Conservation (phyloP, 2,113 vertebrate genomes). For the Leucopternis melanops region DNA sequence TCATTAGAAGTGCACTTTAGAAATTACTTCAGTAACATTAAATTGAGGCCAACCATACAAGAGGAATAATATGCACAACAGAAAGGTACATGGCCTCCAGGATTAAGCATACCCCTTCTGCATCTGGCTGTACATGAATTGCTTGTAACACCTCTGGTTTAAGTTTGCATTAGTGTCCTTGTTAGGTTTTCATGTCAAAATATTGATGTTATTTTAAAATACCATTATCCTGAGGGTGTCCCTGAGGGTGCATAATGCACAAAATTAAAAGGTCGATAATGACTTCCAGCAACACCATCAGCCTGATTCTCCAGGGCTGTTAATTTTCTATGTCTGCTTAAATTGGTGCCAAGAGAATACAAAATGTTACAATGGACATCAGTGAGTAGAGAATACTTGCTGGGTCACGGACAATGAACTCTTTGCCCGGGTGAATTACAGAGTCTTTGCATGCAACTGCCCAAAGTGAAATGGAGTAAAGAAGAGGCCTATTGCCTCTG, state of each 20-base stretch:
- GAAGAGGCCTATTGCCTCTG: background rate
- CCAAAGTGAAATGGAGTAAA: background rate
- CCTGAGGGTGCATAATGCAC: background rate
- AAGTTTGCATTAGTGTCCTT: background rate
- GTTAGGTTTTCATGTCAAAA: background rate
- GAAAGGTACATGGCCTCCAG: background rate
- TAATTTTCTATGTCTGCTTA: background rate
- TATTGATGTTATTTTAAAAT: background rate
- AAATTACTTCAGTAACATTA: background rate
- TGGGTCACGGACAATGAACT: background rate
- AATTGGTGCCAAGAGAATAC: background rate
- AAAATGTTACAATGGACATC: background rate
- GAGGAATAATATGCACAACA: background rate
- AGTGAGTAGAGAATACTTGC: background rate
- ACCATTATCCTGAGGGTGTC: background rate
- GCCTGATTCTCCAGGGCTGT: background rate
- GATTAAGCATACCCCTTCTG: background rate
- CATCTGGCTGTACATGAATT: background rate
- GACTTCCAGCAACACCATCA: background rate
- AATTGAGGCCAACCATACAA: background rate
- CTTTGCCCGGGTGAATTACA: background rate
- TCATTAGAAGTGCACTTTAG: background rate
- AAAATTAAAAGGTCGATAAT: background rate
- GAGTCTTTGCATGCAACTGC: background rate
- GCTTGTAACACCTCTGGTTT: background rate